Conservation (phyloP, 2,888 invertebrate genomes). For the Andrena minutula region DNA sequence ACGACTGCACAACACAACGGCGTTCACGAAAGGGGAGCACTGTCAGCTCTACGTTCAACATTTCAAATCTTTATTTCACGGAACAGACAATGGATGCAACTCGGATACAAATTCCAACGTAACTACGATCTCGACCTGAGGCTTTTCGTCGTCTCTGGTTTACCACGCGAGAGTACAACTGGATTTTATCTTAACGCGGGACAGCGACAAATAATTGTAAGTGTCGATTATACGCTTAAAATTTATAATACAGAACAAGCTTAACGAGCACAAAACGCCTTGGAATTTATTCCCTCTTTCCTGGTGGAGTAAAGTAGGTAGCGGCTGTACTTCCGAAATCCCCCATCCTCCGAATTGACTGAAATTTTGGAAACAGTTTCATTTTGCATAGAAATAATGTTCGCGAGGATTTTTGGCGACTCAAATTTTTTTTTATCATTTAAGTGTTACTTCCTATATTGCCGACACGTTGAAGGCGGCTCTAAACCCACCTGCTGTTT, state of each 20-base stretch:
- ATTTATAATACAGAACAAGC: constrained; percentile 25
- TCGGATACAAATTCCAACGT: constrained; percentile 81
- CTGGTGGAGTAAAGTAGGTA: no score
- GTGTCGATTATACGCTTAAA: constrained; percentile 11
- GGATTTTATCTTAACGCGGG: constrained; percentile 18
- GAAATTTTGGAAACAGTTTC: no score
- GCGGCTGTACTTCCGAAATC: no score
- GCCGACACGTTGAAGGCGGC: no score
- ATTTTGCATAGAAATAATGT: no score
- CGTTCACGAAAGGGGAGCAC: constrained; percentile 81
- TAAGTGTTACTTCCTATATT: no score
- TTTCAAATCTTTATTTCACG: constrained; percentile 79
- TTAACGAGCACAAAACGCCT: not conserved
- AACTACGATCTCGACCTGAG: constrained; percentile 75
- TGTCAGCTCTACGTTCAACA: constrained; percentile 82
- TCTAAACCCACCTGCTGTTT: no score
- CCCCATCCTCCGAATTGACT: no score
- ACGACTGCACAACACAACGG: constrained; percentile 78
- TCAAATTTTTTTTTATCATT: no score
- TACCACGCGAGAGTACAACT: not conserved
- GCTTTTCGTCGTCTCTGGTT: not conserved
- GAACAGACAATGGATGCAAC: constrained; percentile 77
- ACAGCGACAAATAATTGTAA: constrained; percentile 20
- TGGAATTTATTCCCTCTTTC: constrained; percentile 27
- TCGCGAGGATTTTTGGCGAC: no score